Base-by-base conservation (phyloP, 1,140 invertebrate species). In the Drosophila aff. region DNA sequence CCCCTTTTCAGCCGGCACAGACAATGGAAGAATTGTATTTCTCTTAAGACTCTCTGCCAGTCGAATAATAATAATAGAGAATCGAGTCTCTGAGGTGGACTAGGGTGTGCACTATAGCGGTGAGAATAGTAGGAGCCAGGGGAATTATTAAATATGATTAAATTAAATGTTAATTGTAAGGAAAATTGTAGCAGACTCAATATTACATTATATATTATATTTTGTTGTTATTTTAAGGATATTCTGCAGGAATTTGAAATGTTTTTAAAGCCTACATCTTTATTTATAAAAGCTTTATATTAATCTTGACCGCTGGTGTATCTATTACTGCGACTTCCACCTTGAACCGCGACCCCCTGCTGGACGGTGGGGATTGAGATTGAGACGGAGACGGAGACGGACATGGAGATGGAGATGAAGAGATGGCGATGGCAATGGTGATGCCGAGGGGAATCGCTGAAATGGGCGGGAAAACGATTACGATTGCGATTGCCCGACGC, bases 391-490 rank as follows among this genome's bases (percentile, higher is more conserved):
- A 38, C 15, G 38, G 18, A 44, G 2, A 44, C 11, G 18, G 44
- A 21, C 18, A 21, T 7, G n/a, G 31, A 33, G n/a, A 33, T 18
- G n/a, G 28, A 18, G n/a, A 52, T 33, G n/a, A 26, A 26, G 28
- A 18, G 28, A 55, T 23, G 50, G 31, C 2, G 26, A 49, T n/a
- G 28, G 28, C 0, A 28, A 50, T 31, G 49, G 49, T 6, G 26
- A 31, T 33, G 28, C 50, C 53, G 9, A 57, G 53, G 36, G 53
- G 36, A 40, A 57, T 40, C 53, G 36, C 53, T 57, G 53, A 38
- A 57, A 57, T 57, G 53, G 53, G 53, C 36, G 53, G 53, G 53
- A 57, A 57, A 57, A 40, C 52, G 52, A 55, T 55, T 55, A 40
- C 53, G 36, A 40, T 40, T 57, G 33, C 53, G 33, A 55, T 55